Evolutionary conservation across 2,797 vertebrate species (phyloP).

Genomic region (Siniperca scherzeri): DNA sequence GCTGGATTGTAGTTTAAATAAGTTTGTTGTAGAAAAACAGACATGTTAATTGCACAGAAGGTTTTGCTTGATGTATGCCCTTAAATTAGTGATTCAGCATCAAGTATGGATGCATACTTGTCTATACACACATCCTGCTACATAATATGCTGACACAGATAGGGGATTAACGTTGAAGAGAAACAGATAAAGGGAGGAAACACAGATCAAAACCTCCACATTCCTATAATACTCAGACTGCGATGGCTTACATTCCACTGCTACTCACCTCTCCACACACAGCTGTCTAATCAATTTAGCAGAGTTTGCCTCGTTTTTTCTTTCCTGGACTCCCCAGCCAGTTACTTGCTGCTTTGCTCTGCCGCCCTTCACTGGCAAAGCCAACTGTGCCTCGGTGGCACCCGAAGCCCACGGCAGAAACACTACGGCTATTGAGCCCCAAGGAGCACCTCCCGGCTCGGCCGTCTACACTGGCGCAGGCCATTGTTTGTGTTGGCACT

Average conservation of each 20-base stretch:
- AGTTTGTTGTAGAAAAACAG: conserved; percentile 22
- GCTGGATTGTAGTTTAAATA: conserved; percentile 36
- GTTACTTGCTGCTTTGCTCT: conserved; percentile 28
- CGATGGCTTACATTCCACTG: conserved; percentile 26
- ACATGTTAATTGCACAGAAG: conserved; percentile 18
- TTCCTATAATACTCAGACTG: conserved; percentile 46
- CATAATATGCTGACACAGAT: neutral
- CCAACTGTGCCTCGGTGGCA: conserved; percentile 53
- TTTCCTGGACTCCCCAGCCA: conserved; percentile 39
- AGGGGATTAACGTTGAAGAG: conserved; percentile 2
- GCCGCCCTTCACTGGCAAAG: conserved; percentile 50
- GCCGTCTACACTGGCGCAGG: conserved; percentile 64
- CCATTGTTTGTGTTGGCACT: conserved; percentile 79
- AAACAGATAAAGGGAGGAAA: conserved; percentile 41
- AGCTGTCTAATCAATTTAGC: conserved; percentile 62
- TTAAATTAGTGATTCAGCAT: conserved; percentile 26
- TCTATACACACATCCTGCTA: neutral
- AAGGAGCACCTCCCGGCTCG: conserved; percentile 62
- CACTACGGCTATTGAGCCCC: conserved; percentile 71
- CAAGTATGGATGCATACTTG: neutral
- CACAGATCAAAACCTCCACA: conserved; percentile 35
- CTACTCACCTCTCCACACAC: conserved; percentile 48
- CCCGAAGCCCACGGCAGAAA: conserved; percentile 54
- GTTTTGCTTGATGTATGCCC: neutral
- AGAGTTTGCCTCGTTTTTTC: conserved; percentile 29